A percentile compares a stretch with the other conserved stretches of the same genome.
Conservation (phyloP, 2,113 vertebrate genomes). For the Sinocyclocheilus maitianheensis region DNA sequence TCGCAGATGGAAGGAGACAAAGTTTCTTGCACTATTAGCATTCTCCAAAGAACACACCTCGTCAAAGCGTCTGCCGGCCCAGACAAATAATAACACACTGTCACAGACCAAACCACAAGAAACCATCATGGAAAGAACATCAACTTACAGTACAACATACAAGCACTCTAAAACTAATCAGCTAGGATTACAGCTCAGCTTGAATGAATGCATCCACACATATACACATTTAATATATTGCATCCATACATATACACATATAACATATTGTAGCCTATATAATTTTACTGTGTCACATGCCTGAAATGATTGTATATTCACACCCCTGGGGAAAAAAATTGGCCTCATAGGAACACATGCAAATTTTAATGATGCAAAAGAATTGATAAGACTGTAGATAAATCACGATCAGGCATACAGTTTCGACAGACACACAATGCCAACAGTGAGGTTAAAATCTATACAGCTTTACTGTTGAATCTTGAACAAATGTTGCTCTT, state of each 20-base stretch:
- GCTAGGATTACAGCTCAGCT: neutral
- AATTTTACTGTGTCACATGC: no score
- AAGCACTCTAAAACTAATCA: slow-evolving; percentile 7
- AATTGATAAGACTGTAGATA: neutral
- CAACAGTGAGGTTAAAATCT: neutral
- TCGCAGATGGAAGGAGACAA: slow-evolving; percentile 13
- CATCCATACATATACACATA: no score
- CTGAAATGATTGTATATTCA: no score
- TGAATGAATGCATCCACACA: neutral
- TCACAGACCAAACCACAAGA: neutral
- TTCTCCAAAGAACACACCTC: slow-evolving; percentile 17
- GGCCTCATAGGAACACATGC: neutral
- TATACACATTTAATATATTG: no score
- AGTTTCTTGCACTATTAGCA: neutral
- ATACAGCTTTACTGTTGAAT: neutral
- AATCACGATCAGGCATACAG: neutral
- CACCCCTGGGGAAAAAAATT: neutral
- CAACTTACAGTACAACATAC: neutral
- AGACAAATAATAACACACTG: neutral
- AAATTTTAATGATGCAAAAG: neutral
- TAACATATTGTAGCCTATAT: no score
- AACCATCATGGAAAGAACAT: neutral
- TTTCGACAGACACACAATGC: slow-evolving; percentile 1
- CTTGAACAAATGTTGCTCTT: neutral
- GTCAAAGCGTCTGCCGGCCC: slow-evolving; percentile 6